These are phyloP conservation scores for Callopanchax toddi DNA, from an alignment of 2,113 vertebrate genomes.

Conservation along the genomic window DNA sequence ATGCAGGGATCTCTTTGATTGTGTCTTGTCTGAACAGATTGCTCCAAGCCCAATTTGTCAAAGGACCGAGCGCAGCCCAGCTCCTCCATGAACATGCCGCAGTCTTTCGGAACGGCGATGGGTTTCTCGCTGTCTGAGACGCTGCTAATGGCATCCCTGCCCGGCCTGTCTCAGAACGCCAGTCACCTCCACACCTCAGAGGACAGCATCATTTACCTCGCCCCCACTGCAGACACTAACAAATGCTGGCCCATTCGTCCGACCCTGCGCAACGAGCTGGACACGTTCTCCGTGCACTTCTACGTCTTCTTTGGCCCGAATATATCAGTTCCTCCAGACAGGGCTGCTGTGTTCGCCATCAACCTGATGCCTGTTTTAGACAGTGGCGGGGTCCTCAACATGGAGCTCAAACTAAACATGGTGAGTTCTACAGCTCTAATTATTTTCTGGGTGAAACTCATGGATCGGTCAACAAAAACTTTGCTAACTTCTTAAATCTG, in stretches of 20 bases:
- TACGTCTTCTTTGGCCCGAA: constrained; percentile 98
- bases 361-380: constrained; percentile 94
- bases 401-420: constrained; percentile 94
- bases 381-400: constrained; percentile 93
- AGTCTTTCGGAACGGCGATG: constrained; percentile 88
- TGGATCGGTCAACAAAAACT: no score
- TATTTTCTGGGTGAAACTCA: not conserved
- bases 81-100: constrained; percentile 95
- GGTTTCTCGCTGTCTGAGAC: constrained; percentile 82
- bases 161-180: constrained; percentile 66
- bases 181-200: constrained; percentile 54
- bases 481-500: no score
- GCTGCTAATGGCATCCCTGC: constrained; percentile 70
- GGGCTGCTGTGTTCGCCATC: constrained; percentile 91
- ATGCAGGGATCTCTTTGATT: not conserved
- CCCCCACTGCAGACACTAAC: constrained; percentile 66
- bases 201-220: constrained; percentile 72
- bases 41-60: constrained; percentile 85
- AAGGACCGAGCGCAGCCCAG: constrained; percentile 78
- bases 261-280: constrained; percentile 94
- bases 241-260: constrained; percentile 94
- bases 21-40: constrained; percentile 80
- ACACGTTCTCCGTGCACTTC: constrained; percentile 98
- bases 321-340: constrained; percentile 88
- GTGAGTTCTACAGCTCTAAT: constrained; percentile 73